Evolutionary conservation across 2,113 vertebrate species (phyloP), one percentile per base, ranked within the genome.

Genomic region (Nipponia nippon): DNA sequence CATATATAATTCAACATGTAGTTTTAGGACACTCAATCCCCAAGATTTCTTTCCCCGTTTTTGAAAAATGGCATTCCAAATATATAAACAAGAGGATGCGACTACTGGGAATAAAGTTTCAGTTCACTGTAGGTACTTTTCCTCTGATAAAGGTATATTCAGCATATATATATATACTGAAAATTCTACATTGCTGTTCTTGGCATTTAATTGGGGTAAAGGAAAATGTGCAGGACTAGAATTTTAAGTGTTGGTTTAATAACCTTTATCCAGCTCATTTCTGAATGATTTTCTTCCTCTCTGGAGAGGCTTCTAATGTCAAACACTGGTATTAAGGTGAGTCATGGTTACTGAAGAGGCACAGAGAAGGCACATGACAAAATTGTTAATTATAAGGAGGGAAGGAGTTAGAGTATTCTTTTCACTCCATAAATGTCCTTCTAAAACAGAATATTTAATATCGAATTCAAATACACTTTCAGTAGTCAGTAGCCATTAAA

Each of bases 201-300:
- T 93, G 89, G 96, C 95, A 98, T 98, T 97, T 98, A 98, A 98
- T 98, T 97, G 88, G 83, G 95, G 93, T 94, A 97, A 97, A 98
- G 90, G 94, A 96, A 98, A 98, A 97, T 11, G 89, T 96, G 67
- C 87, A 97, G 90, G 95, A 94, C 87, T 77, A 95, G 96, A 98
- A 98, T 98, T 97, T 98, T 98, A 98, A 98, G 83, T 96, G 95
- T 97, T 97, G 91, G 87, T 97, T 98, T 98, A 98, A 98, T 98
- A 98, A 98, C 97, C 97, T 98, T 98, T 98, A 97, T 95, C 53
- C 90, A 96, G 65, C 93, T 98, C 96, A 98, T 98, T 98, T 98
- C 92, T 96, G 89, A 98, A 97, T 96, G 71, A 98, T 98, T 98
- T 97, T 98, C 93, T 95, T 97, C 83, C 94, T 97, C 97, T 98